These are phyloP conservation scores for Ooceraea biroi DNA, from an alignment of 1,140 invertebrate species.

Conservation along the genomic window DNA sequence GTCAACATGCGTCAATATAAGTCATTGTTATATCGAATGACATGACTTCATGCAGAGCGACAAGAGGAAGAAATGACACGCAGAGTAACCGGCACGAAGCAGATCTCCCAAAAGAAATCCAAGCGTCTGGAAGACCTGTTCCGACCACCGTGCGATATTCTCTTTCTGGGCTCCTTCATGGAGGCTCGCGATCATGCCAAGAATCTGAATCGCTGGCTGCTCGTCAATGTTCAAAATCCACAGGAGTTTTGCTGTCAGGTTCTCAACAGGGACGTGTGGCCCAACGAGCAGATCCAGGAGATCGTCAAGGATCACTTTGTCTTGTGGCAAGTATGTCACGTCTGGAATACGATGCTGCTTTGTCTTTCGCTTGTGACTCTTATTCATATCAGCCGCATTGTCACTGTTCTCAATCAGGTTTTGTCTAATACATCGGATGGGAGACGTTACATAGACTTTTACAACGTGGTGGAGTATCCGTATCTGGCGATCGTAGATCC, in stretches of 20 bases:
- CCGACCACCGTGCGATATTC: slow-evolving; percentile 91
- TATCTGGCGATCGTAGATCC: slow-evolving; percentile 92
- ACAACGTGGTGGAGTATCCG: slow-evolving; percentile 89
- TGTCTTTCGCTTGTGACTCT: neutral
- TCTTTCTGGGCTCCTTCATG: slow-evolving; percentile 89
- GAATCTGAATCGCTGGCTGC: slow-evolving; percentile 89
- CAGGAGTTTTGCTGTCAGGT: slow-evolving; percentile 91
- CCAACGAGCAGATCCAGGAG: slow-evolving; percentile 88
- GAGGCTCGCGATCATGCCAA: slow-evolving; percentile 89
- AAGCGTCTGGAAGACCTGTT: slow-evolving; percentile 91
- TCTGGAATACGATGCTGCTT: neutral
- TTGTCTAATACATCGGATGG: slow-evolving; percentile 91
- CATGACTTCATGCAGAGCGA: slow-evolving; percentile 78
- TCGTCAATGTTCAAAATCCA: slow-evolving; percentile 93
- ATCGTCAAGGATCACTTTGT: slow-evolving; percentile 91
- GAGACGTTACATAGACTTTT: slow-evolving; percentile 90
- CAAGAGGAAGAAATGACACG: slow-evolving; percentile 85
- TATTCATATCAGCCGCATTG: slow-evolving; percentile 5
- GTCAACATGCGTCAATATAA: neutral
- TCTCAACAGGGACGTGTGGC: slow-evolving; percentile 93
- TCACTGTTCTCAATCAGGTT: slow-evolving; percentile 84
- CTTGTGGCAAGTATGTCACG: slow-evolving; percentile 91
- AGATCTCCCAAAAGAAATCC: slow-evolving; percentile 79
- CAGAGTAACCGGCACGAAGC: slow-evolving; percentile 80
- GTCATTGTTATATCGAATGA: neutral